Percentiles rank a stretch among this genome's conserved stretches.
phyloP scores from a whole-genome alignment of 2,113 vertebrate genomes.

The Naja naja region DNA sequence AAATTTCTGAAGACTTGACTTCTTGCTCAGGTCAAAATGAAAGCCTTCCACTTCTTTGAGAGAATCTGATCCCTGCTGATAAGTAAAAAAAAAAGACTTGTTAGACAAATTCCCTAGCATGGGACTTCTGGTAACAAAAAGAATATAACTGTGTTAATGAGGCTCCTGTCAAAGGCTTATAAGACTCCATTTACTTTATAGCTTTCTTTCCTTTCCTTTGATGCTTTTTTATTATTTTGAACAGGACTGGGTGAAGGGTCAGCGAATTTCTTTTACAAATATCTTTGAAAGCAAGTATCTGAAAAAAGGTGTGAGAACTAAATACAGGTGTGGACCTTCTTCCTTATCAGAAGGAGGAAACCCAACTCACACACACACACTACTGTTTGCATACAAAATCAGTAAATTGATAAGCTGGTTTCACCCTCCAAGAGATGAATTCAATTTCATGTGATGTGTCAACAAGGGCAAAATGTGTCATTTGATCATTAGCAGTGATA shows the following conservation, averaged over 20 bases:
- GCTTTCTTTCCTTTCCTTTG: constrained; percentile 29
- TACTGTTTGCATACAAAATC: constrained; percentile 22
- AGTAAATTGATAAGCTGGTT: constrained; percentile 14
- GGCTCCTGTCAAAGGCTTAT: constrained; percentile 44
- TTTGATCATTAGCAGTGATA: not conserved
- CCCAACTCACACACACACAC: not conserved
- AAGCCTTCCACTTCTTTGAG: constrained; percentile 18
- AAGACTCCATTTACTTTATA: constrained; percentile 32
- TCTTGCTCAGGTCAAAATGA: not conserved
- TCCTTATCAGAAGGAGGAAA: constrained; percentile 9
- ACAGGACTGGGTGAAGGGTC: constrained; percentile 22
- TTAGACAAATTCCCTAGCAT: constrained; percentile 38
- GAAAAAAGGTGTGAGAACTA: constrained; percentile 30
- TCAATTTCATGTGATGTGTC: not conserved
- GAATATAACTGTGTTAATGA: constrained; percentile 54
- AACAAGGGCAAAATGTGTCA: not conserved
- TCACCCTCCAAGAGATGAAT: not conserved
- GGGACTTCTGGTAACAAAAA: not conserved
- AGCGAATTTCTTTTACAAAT: constrained; percentile 24
- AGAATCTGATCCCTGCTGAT: constrained; percentile 35
- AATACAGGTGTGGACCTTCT: not conserved
- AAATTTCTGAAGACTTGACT: not conserved
- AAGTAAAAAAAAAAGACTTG: constrained; percentile 46
- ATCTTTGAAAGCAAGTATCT: constrained; percentile 33
- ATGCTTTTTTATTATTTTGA: constrained; percentile 44